Evolutionary conservation across 2,888 invertebrate genomes (phyloP), one percentile per base, ranked within the genome.

Genomic region (Eutolmus rufibarbis): DNA sequence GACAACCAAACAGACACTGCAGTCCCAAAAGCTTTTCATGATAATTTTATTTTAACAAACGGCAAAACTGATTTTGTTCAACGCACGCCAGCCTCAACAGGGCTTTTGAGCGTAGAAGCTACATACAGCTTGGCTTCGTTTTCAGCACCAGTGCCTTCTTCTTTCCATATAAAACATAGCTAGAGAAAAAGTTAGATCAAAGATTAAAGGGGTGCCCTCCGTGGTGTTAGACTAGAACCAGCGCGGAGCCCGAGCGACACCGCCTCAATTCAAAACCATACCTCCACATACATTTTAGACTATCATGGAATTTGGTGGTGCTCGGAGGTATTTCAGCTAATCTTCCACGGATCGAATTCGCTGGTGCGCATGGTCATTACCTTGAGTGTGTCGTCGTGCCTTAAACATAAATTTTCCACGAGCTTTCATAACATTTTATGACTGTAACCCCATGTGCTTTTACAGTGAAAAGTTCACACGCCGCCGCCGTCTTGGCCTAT

Each of bases 11-110:
- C 82, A 34, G 82, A 82, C 37, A 82, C 82, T 82, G 66, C 82
- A 82, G 82, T 56, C 79, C 5, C 31, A 12, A 56, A 37, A 82
- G 82, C 82, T 82, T 66, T 66, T 40, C 66, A 37, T 31, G 37
- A 82, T 37, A 37, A 82, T 66, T 82, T 82, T 82, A 82, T 82
- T 82, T 82, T 82, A 82, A 66, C 51, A 57, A 82, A 81, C 81
- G 57, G 37, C 37, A 8, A 66, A 82, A 82, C 19, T 37, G 76
- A 66, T 66, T 66, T 28, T 4, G 23, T 66, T 28, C 23, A 66
- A 66, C 66, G 66, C 66, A 79, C 79, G 28, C 14, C 16, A 79
- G 46, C 51, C 40, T 28, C 79, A 43, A 46, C 31, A 43, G 76
- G 5, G 76, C 37, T 76, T 76, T 76, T 37, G 7, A 23, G 4